Evolutionary conservation across 2,888 invertebrate species (phyloP).

Genomic region (Thereva nobilitata): DNA sequence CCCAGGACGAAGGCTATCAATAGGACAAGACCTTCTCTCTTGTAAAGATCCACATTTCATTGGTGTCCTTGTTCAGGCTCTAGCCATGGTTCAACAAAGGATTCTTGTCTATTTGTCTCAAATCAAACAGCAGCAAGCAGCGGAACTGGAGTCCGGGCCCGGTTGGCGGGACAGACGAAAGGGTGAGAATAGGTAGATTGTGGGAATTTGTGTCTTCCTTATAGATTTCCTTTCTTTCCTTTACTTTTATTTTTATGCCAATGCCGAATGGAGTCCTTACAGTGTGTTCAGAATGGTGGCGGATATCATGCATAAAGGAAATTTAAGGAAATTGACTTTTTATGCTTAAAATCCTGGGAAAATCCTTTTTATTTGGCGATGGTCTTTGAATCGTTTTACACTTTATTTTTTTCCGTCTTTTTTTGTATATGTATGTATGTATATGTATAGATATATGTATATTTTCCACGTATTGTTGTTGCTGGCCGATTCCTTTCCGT

Average conservation of each 20-base stretch:
- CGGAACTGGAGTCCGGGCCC: no score
- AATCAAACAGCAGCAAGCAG: constrained; percentile 16
- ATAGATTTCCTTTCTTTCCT: no score
- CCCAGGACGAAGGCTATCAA: constrained; percentile 15
- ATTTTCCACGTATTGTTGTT: no score
- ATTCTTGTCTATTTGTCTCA: constrained; percentile 26
- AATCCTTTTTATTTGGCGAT: constrained; percentile 33
- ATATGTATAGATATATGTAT: no score
- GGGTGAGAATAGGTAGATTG: not conserved
- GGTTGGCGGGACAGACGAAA: no score
- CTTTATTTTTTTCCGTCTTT: constrained; percentile 9
- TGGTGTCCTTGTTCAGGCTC: not conserved
- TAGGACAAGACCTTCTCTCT: constrained; percentile 14
- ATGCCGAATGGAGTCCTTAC: no score
- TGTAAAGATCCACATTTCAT: constrained; percentile 1
- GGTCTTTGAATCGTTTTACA: constrained; percentile 24
- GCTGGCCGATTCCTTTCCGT: not conserved
- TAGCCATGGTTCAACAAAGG: constrained; percentile 20
- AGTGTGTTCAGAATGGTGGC: not conserved
- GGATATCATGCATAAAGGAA: constrained; percentile 30
- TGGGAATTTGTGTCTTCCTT: constrained; percentile 9
- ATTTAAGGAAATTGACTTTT: constrained; percentile 32
- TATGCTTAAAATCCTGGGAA: constrained; percentile 29
- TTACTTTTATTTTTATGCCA: no score
- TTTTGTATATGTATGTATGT: not conserved